Evolutionary conservation across 2,113 vertebrate species (phyloP), one percentile per base, ranked within the genome.

Genomic region (Octodon degus): DNA sequence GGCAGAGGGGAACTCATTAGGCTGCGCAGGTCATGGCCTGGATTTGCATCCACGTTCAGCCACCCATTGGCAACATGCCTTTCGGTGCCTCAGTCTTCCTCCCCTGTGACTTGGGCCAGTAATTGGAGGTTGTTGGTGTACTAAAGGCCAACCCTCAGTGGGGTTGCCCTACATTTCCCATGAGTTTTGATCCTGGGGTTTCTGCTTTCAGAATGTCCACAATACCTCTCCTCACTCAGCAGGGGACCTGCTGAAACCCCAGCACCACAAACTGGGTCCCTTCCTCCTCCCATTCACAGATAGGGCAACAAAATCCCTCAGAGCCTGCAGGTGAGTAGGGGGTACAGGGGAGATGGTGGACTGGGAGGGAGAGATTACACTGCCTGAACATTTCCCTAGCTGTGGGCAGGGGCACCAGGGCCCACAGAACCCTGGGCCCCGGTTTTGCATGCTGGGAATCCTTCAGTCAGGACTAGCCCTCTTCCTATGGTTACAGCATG

Each of bases 71-170:
- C 14, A 6, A 8, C 50, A 2, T 87, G 85, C 47, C 34, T 67
- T 77, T 63, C 34, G 2, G 1, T 92, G 22, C 83, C 93, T 96
- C 67, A 37, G 72, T 96, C 62, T 89, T 86, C 86, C 86, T 94
- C 24, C 22, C 16, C 24, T 34, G 55, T n/a, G 40, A 86, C 76
- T 13, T 2, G 63, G 79, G 62, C 74, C 67, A 55, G 43, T 85
- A 5, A 22, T 74, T 12, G 25, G 74, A 68, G 47, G 60, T 30
- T 58, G 25, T 58, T 40, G 17, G 91, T 27, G 43, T 27, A 30
- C 47, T 84, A 16, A 22, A 81, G 70, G n/a, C 63, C 2, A 11
- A 77, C 24, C 37, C 55, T 30, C 6, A 60, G 17, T 24, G 40
- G 30, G 53, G 22, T 43, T 16, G 2, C 40, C 25, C 70, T 10